A percentile compares a stretch with the other conserved stretches of the same genome.
Conservation (phyloP, 2,888 invertebrate species). For the Drepana falcataria region DNA sequence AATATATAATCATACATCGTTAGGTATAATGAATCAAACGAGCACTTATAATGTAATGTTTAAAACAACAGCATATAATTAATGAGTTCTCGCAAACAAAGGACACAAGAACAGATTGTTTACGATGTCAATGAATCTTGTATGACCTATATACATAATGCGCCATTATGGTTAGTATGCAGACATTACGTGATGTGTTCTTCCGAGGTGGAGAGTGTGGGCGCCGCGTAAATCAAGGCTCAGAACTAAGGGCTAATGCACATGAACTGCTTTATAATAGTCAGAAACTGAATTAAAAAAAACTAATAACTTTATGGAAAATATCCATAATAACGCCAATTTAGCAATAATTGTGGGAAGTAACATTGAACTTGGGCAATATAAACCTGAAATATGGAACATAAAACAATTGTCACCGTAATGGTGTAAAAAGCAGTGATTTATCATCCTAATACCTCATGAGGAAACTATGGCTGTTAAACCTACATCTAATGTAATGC, state of each 20-base stretch:
- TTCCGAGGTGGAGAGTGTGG: slow-evolving; percentile 38
- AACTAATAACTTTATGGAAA: no score
- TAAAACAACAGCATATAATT: slow-evolving; percentile 2
- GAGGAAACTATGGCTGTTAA: no score
- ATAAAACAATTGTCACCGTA: no score
- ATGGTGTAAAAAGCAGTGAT: no score
- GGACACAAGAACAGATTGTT: slow-evolving; percentile 1
- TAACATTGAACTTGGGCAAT: no score
- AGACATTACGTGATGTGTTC: slow-evolving; percentile 32
- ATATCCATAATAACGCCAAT: no score
- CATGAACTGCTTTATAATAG: not conserved
- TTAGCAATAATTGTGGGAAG: no score
- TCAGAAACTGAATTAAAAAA: no score
- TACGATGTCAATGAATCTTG: slow-evolving; percentile 22
- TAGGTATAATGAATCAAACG: not conserved
- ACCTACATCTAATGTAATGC: no score
- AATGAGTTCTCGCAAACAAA: not conserved
- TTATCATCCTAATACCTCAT: no score
- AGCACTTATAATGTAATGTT: not conserved
- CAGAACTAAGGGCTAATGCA: not conserved
- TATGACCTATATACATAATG: slow-evolving; percentile 40
- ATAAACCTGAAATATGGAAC: no score
- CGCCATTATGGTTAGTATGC: slow-evolving; percentile 32
- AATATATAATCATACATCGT: no score
- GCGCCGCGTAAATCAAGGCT: slow-evolving; percentile 47